phyloP scores from a whole-genome alignment of 2,113 vertebrate genomes.

The Syngnathus scovelli region DNA sequence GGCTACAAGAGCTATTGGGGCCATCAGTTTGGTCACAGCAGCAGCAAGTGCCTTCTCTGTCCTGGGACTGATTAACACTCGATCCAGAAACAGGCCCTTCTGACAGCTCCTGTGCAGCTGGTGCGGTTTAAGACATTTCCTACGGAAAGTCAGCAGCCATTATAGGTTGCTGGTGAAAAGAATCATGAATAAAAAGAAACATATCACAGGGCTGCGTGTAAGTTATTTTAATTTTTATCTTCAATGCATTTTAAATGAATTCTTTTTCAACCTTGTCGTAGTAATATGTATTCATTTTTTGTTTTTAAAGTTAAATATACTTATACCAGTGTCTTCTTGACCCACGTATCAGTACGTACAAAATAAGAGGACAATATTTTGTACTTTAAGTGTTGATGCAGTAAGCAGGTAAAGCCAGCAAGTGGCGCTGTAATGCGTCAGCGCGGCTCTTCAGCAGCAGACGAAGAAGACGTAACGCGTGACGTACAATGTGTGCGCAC shows the following conservation, averaged over 20 bases:
- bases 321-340: too few species aligned
- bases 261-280: too few species aligned
- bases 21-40: slow-evolving; percentile 77
- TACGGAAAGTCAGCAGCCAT: not conserved
- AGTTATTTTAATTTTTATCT: not conserved
- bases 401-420: slow-evolving; percentile 8
- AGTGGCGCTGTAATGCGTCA: slow-evolving; percentile 5
- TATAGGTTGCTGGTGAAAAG: not conserved
- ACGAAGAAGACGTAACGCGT: slow-evolving; percentile 27
- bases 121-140: not conserved
- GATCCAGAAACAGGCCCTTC: slow-evolving; percentile 76
- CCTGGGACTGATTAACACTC: slow-evolving; percentile 78
- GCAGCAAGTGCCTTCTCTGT: slow-evolving; percentile 79
- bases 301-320: too few species aligned
- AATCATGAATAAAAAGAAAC: slow-evolving; percentile 6
- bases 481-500: slow-evolving; percentile 35
- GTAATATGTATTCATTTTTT: too few species aligned
- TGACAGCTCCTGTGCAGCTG: slow-evolving; percentile 49
- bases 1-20: slow-evolving; percentile 78
- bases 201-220: not conserved
- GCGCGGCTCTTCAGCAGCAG: not conserved
- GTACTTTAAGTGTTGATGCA: not conserved
- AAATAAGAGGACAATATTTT: not conserved
- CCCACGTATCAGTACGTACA: too few species aligned
- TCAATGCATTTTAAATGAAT: not conserved